phyloP scores from a whole-genome alignment of 2,888 invertebrate genomes.

The Diadegma fenestrale region DNA sequence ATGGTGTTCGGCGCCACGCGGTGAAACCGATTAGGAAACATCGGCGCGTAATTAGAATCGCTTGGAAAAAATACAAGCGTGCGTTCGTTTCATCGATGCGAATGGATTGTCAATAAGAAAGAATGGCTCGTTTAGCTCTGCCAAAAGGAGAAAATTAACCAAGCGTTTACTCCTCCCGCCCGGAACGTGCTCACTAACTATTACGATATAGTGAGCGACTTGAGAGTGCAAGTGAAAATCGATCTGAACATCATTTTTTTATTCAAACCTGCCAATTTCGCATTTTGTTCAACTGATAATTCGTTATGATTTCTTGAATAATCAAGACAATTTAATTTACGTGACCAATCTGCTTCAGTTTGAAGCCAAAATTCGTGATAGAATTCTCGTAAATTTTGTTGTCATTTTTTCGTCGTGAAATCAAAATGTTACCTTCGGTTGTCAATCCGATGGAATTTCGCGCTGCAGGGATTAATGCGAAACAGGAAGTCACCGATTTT shows the following conservation, averaged over 20 bases:
- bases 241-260: neutral
- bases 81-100: slow-evolving; percentile 74
- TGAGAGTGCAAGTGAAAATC: slow-evolving; percentile 54
- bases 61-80: slow-evolving; percentile 69
- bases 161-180: slow-evolving; percentile 26
- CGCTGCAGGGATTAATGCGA: neutral
- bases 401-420: neutral
- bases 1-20: slow-evolving; percentile 67
- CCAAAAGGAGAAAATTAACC: slow-evolving; percentile 78
- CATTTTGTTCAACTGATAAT: neutral
- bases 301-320: neutral
- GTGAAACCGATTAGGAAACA: slow-evolving; percentile 83
- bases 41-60: slow-evolving; percentile 80
- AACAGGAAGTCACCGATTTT: neutral
- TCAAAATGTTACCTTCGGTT: neutral
- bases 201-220: slow-evolving; percentile 53
- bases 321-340: neutral
- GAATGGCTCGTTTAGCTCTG: slow-evolving; percentile 60
- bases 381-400: neutral
- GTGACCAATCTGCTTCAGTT: neutral
- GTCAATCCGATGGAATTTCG: neutral
- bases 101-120: slow-evolving; percentile 76
- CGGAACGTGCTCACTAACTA: slow-evolving; percentile 47
- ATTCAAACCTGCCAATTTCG: neutral
- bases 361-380: neutral